Base-by-base conservation (phyloP, 2,888 invertebrate genomes). In the Boloria euphrosyne region DNA sequence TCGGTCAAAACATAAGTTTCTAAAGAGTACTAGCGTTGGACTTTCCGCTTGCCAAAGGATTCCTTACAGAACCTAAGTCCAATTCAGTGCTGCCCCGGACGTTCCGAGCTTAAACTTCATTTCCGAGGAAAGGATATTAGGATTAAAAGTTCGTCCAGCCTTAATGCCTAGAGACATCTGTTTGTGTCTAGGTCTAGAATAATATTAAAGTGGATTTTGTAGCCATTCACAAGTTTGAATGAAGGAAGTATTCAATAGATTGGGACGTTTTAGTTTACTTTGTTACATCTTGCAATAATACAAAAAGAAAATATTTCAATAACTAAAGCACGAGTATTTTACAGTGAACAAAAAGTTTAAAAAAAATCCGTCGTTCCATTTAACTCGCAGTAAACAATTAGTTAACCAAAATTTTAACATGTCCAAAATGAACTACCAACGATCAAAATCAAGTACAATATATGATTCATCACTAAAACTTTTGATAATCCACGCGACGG, bases 61-160 rank as follows among this genome's bases (percentile, higher is more conserved):
- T 76, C 75, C 74, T 76, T 75, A 68, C 71, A 74, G 77, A 78
- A 76, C 75, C 80, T 81, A 80, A 80, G 77, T 79, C 76, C 77
- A 73, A 73, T 73, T 71, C 74, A 71, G 73, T 72, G 65, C 74
- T 68, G 65, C 68, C 58, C 75, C 78, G 79, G 79, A 84, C 83
- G 81, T 78, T 76, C 77, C 76, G 76, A 83, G 81, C 85, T 85
- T 82, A 85, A 87, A 89, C 87, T 87, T 87, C 81, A 88, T 88
- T 90, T 90, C 85, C 88, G 85, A 83, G 79, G 78, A 83, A 82
- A 84, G 87, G 85, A 85, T 86, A 86, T 87, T 84, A 82, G 78
- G 88, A 89, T 90, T 89, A 87, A 87, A 89, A 90, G 86, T 90
- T 89, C 75, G 77, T 69, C 80, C 73, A 74, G 78, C 73, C 80